These are phyloP conservation scores for Caenorhabditis brenneri DNA, from an alignment of 1,140 invertebrate genomes.

Conservation along the genomic window DNA sequence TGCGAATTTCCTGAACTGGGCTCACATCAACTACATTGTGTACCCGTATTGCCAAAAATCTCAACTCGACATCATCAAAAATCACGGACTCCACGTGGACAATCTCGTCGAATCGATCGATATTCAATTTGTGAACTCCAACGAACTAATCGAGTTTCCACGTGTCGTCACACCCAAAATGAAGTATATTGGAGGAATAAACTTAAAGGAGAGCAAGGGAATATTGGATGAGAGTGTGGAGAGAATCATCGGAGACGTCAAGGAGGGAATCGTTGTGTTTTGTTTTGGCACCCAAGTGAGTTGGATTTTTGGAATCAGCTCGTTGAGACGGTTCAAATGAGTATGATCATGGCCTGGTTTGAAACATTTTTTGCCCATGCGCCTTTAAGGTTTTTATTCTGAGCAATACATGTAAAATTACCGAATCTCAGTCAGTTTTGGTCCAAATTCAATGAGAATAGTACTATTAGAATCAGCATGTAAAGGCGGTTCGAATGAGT, in stretches of 20 bases:
- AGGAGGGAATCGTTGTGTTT: neutral
- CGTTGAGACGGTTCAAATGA: neutral
- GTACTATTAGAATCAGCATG: no score
- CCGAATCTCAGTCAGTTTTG: no score
- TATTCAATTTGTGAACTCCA: neutral
- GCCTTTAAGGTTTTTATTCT: no score
- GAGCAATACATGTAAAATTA: no score
- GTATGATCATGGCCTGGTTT: no score
- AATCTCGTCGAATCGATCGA: neutral
- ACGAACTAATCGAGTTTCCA: neutral
- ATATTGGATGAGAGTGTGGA: neutral
- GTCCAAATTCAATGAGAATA: no score
- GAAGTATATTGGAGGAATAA: conserved; percentile 11
- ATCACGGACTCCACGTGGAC: neutral
- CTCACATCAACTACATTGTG: conserved; percentile 1
- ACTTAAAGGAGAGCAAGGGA: neutral
- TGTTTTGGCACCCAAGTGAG: conserved; percentile 11
- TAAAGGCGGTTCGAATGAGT: no score
- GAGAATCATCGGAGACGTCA: neutral
- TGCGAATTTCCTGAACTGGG: neutral
- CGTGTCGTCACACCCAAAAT: neutral
- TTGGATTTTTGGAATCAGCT: no score
- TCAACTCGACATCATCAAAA: neutral
- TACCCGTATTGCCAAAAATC: neutral
- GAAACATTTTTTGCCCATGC: no score